Base-by-base conservation (phyloP, 2,113 vertebrate species). In the Rhagologus leucostigma region DNA sequence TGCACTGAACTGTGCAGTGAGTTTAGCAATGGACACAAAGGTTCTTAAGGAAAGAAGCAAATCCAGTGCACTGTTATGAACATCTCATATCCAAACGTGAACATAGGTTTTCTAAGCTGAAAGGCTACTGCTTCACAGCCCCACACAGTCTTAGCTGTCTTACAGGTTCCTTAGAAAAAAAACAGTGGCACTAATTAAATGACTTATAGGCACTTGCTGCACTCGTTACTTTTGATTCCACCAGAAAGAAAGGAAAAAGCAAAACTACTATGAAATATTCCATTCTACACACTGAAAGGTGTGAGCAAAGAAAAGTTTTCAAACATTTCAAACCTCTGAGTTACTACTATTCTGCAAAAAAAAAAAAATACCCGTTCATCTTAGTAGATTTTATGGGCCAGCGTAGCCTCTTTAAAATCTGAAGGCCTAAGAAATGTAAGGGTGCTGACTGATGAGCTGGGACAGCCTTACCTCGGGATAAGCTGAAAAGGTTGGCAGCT, bases 401-500 rank as follows among this genome's bases (percentile, higher is more conserved):
- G 35, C 35, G 68, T 64, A 60, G 39, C 5, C 42, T 83, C 52
- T 88, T 89, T 71, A 92, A 93, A 92, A 95, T 84, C 24, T 52
- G 32, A 42, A 93, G 49, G 64, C 44, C 85, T 78, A 71, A 50
- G 84, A 87, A 90, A 56, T 42, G 13, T n/a, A 78, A 71, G 60
- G 69, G 68, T 76, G 74, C 78, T 93, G 94, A 97, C 62, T 93
- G 85, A 95, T 80, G 67, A 95, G 73, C 56, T 90, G 84, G 91
- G 89, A 87, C 84, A 95, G 89, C 35, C 78, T 96, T 95, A 93
- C 69, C 64, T 60, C 37, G 1, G 89, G 68, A 93, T 60, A 70
- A 95, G 47, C 64, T 94, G 93, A 93, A 95, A 92, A 92, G 56
- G 64, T 70, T 96, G 95, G 86, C 91, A 95, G 86, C 91, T 92